Base-by-base conservation (phyloP, 2,888 invertebrate genomes). In the Lochmaea capreae region DNA sequence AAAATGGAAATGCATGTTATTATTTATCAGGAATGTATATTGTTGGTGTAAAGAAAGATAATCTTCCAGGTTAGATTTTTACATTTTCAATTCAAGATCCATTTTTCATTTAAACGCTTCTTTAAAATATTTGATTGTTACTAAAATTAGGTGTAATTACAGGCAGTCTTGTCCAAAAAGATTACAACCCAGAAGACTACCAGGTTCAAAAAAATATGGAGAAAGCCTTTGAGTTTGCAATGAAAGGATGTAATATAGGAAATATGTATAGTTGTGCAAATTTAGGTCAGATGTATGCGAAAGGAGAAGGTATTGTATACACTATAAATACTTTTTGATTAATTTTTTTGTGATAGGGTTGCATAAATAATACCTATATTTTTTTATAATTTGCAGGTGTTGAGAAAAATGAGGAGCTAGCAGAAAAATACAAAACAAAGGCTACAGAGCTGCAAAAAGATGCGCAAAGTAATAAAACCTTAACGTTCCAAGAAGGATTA, bases 181-280 rank as follows among this genome's bases (percentile, higher is more conserved):
- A 66, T 54, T 68, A 71, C 62, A 69, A 74, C 61, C 54, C 67
- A 68, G 59, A 76, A 73, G 81, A 81, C 22, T 85, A 79, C 71
- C 77, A 79, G 69, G 88, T 93, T 33, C 88, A 88, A 65, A 91
- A 92, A 77, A 92, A 97, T 83, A 91, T 92, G 90, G 89, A 89
- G 57, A 93, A 94, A 86, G 97, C 97, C 0, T 95, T 95, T 85
- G 88, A 92, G 52, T 94, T 91, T 82, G 93, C 95, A 0, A 87
- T 90, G 72, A 93, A 92, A 85, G 95, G 94, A 0, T 99, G 98
- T 85, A 94, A 96, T 76, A 87, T 93, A 0, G 94, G 94, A 0
- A 94, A 97, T 84, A 92, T 96, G 85, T 94, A 93, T 83, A 95
- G 95, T 0, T 99, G 99, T 88, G 93, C 94, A 0, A 98, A 98